Conservation (phyloP, 2,888 invertebrate species). For the Rugalucina vietnamica region DNA sequence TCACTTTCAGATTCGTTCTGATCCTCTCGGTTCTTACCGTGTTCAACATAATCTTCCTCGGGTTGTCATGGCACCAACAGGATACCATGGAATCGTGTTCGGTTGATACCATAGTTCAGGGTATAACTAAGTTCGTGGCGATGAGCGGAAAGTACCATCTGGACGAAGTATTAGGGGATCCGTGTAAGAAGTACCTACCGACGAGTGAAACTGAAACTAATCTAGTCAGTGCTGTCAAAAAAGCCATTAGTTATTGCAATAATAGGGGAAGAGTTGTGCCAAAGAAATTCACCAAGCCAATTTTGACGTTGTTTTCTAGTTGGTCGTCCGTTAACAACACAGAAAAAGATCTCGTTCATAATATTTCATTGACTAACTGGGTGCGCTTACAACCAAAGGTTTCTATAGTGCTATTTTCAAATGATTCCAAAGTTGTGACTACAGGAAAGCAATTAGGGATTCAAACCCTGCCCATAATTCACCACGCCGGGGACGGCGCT, state of each 20-base stretch:
- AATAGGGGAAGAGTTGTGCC: not conserved
- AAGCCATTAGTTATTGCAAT: conserved; percentile 34
- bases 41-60: conserved; percentile 53
- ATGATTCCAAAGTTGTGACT: conserved; percentile 37
- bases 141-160: conserved; percentile 37
- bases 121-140: conserved; percentile 43
- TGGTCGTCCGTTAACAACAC: conserved; percentile 52
- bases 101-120: conserved; percentile 48
- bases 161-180: conserved; percentile 32
- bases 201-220: conserved; percentile 19
- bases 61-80: conserved; percentile 44
- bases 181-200: conserved; percentile 26
- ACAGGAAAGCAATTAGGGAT: conserved; percentile 51
- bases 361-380: conserved; percentile 67
- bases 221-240: conserved; percentile 37
- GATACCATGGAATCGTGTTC: conserved; percentile 40
- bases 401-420: conserved; percentile 63
- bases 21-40: conserved; percentile 50
- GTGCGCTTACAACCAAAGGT: conserved; percentile 58
- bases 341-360: conserved; percentile 52
- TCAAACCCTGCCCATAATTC: conserved; percentile 52
- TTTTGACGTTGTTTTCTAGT: conserved; percentile 67
- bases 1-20: conserved; percentile 48
- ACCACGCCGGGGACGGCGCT: conserved; percentile 60
- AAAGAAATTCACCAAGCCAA: conserved; percentile 8